Evolutionary conservation across 92 coral and sea anemone genomes (phyloP), one percentile per base, ranked within the genome.

Genomic region (Palythoa grandiflora): DNA sequence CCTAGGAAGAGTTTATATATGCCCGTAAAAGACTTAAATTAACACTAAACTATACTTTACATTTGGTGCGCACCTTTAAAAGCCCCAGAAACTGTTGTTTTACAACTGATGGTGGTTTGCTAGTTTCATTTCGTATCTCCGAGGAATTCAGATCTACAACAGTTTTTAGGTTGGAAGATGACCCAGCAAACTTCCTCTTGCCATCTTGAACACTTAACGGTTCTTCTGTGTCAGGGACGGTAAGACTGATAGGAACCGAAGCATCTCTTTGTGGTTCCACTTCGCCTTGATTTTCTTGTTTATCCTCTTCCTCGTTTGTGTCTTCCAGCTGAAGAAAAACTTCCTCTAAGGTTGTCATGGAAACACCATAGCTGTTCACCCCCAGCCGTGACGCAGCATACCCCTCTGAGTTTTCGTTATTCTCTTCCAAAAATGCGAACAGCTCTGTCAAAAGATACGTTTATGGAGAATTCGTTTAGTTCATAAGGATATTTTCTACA

Each of bases 281-380:
- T 50, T 78, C 83, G 10, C 36, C 47, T 14, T 78, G 87, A 13
- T 21, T 9, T 28, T 75, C 80, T 54, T 81, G 81, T 8, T 71
- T 87, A 3, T 28, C 68, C 36, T 77, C 92, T 20, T 81, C 89
- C 19, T 92, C 94, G 54, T 78, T 88, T 3, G 98, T 93, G 83
- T 96, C 98, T 78, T 94, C 98, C 53, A 96, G 92, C 73, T 94
- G 95, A 16, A 96, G 93, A 65, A 96, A 96, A 54, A 96, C 98
- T 83, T 96, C 98, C 78, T 96, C 98, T 15, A 96, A 89, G 10
- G 97, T 96, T 89, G 98, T 96, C 98, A 96, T 96, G 92, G 98
- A 94, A 19, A 96, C 98, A 38, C 97, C 98, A 77, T 96, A 96
- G 75, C 98, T 96, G 59, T 91, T 89, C 54, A 96, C 98, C 0